Conservation (phyloP, 92 coral and sea anemone species). For the Palythoa heliodiscus region DNA sequence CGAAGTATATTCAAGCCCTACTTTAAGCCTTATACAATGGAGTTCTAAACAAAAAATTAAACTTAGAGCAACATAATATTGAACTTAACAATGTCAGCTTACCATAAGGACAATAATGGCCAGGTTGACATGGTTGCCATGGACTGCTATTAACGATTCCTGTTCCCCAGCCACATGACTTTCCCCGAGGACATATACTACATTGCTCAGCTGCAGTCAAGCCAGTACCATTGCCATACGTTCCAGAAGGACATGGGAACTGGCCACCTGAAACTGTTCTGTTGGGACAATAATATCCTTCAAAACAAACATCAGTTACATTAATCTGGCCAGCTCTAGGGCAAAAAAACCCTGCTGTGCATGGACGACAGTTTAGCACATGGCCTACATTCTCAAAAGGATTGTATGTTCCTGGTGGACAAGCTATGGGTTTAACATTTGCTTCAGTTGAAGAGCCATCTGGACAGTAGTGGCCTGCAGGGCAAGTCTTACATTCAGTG, state of each 20-base stretch:
- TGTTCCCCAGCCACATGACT: conserved; percentile 96
- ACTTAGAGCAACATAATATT: neutral
- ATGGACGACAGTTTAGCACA: conserved; percentile 88
- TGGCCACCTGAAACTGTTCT: conserved; percentile 91
- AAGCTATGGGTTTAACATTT: conserved; percentile 79
- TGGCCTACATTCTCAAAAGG: conserved; percentile 84
- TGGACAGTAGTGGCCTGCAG: conserved; percentile 94
- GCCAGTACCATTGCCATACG: conserved; percentile 90
- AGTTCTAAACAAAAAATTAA: neutral
- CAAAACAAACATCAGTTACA: conserved; percentile 86
- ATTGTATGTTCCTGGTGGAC: conserved; percentile 98
- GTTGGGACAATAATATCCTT: conserved; percentile 98
- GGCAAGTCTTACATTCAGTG: conserved; percentile 86
- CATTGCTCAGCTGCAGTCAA: conserved; percentile 91
- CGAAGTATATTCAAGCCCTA: too few relatives aligned
- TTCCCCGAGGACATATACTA: conserved; percentile 83
- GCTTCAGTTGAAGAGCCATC: conserved; percentile 94
- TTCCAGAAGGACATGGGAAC: conserved; percentile 96
- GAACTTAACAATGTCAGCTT: neutral
- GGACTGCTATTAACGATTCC: conserved; percentile 86
- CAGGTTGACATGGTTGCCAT: conserved; percentile 87
- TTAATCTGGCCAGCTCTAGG: conserved; percentile 92
- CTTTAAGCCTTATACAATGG: neutral
- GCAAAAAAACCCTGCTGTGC: conserved; percentile 91
- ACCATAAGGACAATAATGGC: conserved; percentile 96